Conservation (phyloP, 2,113 vertebrate species). For the Oreotrochilus melanogaster region DNA sequence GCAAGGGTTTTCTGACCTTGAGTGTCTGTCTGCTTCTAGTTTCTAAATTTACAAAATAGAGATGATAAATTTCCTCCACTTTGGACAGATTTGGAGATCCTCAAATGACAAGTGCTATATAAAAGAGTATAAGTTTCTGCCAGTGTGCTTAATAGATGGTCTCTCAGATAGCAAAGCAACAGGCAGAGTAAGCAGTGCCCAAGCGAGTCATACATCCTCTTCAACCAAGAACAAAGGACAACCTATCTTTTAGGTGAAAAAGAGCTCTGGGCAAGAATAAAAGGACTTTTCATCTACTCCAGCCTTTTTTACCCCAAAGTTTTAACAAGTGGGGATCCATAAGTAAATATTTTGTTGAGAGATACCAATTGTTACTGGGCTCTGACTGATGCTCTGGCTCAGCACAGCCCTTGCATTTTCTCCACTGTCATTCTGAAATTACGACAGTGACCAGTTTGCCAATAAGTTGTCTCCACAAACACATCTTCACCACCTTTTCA, state of each 20-base stretch:
- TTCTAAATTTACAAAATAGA: slow-evolving; percentile 39
- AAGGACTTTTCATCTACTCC: not conserved
- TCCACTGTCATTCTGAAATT: not conserved
- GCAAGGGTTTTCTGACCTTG: slow-evolving; percentile 11
- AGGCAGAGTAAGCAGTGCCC: not conserved
- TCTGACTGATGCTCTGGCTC: not conserved
- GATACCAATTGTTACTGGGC: not conserved
- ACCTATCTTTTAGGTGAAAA: not conserved
- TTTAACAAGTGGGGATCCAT: not conserved
- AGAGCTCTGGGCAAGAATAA: not conserved
- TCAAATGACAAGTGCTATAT: slow-evolving; percentile 16
- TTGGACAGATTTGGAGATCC: slow-evolving; percentile 42
- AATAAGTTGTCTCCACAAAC: not conserved
- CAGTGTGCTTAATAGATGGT: not conserved
- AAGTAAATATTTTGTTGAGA: not conserved
- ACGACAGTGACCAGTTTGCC: not conserved
- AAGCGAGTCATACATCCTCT: not conserved
- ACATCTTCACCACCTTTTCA: not conserved
- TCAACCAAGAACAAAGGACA: not conserved
- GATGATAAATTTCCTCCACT: slow-evolving; percentile 35
- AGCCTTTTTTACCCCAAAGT: not conserved
- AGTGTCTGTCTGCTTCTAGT: not conserved
- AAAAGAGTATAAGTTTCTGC: slow-evolving; percentile 5
- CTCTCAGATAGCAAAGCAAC: slow-evolving; percentile 12
- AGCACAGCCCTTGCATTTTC: not conserved